Percentiles rank a stretch among this genome's conserved stretches.
phyloP scores from a whole-genome alignment of 2,888 invertebrate species.

The Sarcophaga carnaria region DNA sequence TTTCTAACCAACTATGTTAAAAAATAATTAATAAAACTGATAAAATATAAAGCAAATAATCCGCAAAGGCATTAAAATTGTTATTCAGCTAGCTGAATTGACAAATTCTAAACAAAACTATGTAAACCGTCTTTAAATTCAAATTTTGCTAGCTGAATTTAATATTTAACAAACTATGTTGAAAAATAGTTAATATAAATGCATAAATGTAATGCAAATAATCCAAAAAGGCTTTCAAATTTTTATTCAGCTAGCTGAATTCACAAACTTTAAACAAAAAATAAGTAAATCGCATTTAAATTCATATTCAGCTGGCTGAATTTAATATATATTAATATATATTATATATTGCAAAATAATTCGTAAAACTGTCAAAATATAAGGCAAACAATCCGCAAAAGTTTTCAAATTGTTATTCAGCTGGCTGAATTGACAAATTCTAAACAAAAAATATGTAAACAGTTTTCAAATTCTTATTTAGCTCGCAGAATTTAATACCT shows the following conservation, averaged over 20 bases:
- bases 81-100: conserved; percentile 11
- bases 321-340: neutral
- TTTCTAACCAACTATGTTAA: neutral
- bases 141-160: neutral
- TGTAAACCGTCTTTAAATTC: neutral
- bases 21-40: conserved; percentile 18
- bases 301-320: conserved; percentile 23
- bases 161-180: neutral
- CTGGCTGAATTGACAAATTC: too few relatives aligned
- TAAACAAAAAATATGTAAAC: too few relatives aligned
- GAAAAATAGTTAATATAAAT: too few relatives aligned
- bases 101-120: neutral
- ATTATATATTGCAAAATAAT: too few relatives aligned
- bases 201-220: too few relatives aligned
- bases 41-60: neutral
- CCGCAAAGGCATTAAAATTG: neutral
- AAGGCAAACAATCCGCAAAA: neutral
- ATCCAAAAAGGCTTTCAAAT: too few relatives aligned
- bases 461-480: too few relatives aligned
- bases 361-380: neutral
- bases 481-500: too few relatives aligned
- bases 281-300: neutral
- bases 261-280: neutral
- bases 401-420: too few relatives aligned
- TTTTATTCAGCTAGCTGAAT: neutral